These are phyloP conservation scores for Stigmatopora nigra DNA, from an alignment of 2,113 vertebrate genomes.

Conservation along the genomic window DNA sequence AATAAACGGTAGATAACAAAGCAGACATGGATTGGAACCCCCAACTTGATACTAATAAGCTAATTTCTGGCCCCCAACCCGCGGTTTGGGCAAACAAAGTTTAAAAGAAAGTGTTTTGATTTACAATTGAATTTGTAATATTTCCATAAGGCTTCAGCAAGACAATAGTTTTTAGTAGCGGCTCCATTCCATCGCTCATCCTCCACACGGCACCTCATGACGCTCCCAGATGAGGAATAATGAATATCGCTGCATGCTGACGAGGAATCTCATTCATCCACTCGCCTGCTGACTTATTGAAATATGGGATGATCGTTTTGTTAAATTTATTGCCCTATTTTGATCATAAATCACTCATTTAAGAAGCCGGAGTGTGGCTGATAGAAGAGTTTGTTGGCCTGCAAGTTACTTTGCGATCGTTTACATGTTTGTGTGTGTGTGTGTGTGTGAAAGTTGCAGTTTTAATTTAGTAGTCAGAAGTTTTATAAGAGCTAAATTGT, in stretches of 20 bases:
- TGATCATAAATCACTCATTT: constrained; percentile 42
- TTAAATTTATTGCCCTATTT: constrained; percentile 49
- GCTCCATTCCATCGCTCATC: constrained; percentile 62
- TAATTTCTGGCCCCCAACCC: background rate
- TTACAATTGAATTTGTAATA: background rate
- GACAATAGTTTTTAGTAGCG: background rate
- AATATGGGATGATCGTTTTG: constrained; percentile 54
- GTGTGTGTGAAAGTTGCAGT: no score
- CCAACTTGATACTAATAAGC: background rate
- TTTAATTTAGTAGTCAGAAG: no score
- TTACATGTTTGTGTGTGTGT: no score
- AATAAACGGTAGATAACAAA: background rate
- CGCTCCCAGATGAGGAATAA: constrained; percentile 56
- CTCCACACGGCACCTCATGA: constrained; percentile 45
- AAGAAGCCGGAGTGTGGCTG: constrained; percentile 7
- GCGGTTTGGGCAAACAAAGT: background rate
- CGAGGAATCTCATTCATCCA: constrained; percentile 61
- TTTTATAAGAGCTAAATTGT: background rate
- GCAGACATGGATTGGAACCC: background rate
- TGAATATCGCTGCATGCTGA: constrained; percentile 62
- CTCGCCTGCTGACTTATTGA: constrained; percentile 54
- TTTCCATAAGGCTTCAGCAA: background rate
- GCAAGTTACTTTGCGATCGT: constrained; percentile 12
- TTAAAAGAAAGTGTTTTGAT: background rate
- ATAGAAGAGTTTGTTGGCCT: constrained; percentile 36